Percentiles rank a stretch among this genome's conserved stretches.
phyloP scores from a whole-genome alignment of 2,113 vertebrate genomes.

The Setophaga kirtlandii region DNA sequence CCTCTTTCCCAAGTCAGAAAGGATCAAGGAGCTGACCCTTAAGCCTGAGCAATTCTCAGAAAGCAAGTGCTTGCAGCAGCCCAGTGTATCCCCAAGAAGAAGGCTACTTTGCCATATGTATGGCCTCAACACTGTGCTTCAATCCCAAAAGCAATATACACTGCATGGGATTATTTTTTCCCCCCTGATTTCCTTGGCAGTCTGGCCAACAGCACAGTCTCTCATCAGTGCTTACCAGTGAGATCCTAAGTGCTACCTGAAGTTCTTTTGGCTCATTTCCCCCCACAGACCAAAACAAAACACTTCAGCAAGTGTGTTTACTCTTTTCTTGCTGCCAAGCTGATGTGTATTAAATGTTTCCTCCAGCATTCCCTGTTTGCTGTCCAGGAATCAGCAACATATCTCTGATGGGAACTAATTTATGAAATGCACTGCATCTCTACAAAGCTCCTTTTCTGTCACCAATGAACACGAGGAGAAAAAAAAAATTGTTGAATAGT shows the following conservation, averaged over 20 bases:
- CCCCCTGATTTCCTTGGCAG: background rate
- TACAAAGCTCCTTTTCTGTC: background rate
- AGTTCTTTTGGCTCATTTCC: background rate
- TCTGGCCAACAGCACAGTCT: background rate
- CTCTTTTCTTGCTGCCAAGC: background rate
- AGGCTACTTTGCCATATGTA: conserved; percentile 2
- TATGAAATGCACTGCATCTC: background rate
- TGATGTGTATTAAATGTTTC: background rate
- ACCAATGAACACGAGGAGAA: background rate
- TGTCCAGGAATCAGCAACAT: background rate
- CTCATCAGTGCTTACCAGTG: background rate
- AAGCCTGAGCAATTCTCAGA: background rate
- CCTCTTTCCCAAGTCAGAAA: background rate
- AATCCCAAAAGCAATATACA: background rate
- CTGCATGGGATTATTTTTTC: background rate
- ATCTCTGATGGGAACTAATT: background rate
- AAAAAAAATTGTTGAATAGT: background rate
- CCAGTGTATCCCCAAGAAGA: background rate
- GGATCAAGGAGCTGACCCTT: background rate
- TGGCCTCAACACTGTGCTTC: background rate
- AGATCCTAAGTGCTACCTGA: background rate
- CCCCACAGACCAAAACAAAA: background rate
- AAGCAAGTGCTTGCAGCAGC: background rate
- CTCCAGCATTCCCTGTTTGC: background rate
- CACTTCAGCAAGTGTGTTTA: background rate